These are phyloP conservation scores for Paradisaea rubra DNA, from an alignment of 2,113 vertebrate genomes.

Conservation along the genomic window DNA sequence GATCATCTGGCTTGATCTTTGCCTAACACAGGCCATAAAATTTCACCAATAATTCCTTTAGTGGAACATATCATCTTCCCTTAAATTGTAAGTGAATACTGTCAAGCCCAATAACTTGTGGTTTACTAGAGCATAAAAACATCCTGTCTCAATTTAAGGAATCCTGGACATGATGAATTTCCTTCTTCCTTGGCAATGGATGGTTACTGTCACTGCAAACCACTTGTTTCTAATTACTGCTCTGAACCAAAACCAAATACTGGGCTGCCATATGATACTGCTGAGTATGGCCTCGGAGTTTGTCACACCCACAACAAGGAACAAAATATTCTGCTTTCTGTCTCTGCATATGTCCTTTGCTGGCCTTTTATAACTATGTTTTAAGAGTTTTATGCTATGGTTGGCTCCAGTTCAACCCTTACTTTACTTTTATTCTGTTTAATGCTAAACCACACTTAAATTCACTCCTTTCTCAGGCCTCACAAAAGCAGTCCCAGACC, in stretches of 20 bases:
- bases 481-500: not conserved
- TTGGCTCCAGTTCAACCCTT: not conserved
- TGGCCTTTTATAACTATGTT: not conserved
- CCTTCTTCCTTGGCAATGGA: not conserved
- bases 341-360: not conserved
- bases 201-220: not conserved
- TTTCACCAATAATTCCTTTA: not conserved
- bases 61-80: not conserved
- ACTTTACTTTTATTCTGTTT: not conserved
- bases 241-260: not conserved
- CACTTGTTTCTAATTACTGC: slow-evolving; percentile 20
- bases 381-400: not conserved
- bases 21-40: slow-evolving; percentile 15
- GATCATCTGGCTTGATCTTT: slow-evolving; percentile 19
- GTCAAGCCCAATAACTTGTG: not conserved
- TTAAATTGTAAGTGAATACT: slow-evolving; percentile 3
- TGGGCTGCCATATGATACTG: not conserved
- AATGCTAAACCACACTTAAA: not conserved
- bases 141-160: slow-evolving; percentile 35
- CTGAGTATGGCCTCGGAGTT: not conserved
- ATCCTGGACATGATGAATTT: slow-evolving; percentile 3
- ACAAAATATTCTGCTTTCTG: not conserved
- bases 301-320: not conserved
- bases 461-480: not conserved
- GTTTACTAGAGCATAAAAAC: slow-evolving; percentile 25